Conservation (phyloP, 2,113 vertebrate species). For the Nyctibius bracteatus region DNA sequence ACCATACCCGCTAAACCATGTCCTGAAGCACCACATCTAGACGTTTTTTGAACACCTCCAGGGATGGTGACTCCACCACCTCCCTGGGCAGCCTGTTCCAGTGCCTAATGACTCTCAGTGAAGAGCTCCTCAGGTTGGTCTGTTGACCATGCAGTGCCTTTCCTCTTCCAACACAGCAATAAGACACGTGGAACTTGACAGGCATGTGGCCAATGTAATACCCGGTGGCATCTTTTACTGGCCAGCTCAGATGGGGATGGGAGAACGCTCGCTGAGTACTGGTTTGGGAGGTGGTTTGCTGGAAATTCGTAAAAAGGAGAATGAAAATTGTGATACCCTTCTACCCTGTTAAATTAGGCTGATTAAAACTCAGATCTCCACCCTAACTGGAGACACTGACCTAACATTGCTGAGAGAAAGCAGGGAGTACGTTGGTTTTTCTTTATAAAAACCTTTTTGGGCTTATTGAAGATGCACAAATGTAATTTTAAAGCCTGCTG, state of each 20-base stretch:
- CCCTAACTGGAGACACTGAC: accelerated
- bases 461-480: neutral
- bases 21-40: no score
- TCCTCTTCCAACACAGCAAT: neutral
- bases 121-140: neutral
- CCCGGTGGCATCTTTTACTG: neutral
- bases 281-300: neutral
- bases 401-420: neutral
- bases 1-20: no score
- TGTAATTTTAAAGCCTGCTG: neutral
- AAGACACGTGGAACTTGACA: accelerated
- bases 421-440: neutral
- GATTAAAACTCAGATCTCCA: neutral
- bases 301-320: neutral
- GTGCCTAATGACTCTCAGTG: no score
- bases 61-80: no score
- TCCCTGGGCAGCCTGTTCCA: no score
- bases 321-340: neutral
- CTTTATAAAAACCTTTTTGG: neutral
- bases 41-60: no score
- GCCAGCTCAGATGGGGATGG: neutral
- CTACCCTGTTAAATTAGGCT: neutral
- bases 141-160: neutral
- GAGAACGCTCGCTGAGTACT: neutral
- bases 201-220: neutral